Percentiles rank a stretch among this genome's conserved stretches.
Evolutionary conservation across 2,888 invertebrate genomes (phyloP).

Genomic region (Erebia palarica): DNA sequence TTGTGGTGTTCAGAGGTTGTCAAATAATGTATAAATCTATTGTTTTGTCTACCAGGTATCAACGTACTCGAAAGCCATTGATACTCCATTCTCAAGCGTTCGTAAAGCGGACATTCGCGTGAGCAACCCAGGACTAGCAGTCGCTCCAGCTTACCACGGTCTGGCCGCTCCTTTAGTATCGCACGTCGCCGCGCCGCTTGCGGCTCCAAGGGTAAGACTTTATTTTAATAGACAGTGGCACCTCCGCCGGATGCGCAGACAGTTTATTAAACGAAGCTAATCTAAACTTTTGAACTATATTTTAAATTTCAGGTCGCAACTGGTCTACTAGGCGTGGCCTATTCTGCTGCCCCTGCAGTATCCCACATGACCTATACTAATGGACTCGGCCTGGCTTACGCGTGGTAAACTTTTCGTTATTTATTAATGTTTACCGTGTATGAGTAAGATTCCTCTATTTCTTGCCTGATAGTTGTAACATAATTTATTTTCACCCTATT

Average conservation of each 20-base stretch:
- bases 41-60: constrained; percentile 72
- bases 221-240: background rate
- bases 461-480: constrained; percentile 70
- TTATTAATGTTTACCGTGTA: constrained; percentile 40
- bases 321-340: constrained; percentile 82
- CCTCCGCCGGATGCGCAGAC: no score
- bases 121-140: constrained; percentile 83
- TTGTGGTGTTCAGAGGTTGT: background rate
- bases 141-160: constrained; percentile 56
- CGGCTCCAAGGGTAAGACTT: constrained; percentile 62
- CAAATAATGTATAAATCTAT: background rate
- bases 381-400: constrained; percentile 80
- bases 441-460: constrained; percentile 74
- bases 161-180: constrained; percentile 64
- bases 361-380: constrained; percentile 84
- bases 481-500: constrained; percentile 34
- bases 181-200: constrained; percentile 55
- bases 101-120: constrained; percentile 87
- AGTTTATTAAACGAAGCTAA: no score
- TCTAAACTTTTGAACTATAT: background rate
- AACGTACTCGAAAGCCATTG: constrained; percentile 86
- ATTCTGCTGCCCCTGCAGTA: constrained; percentile 83
- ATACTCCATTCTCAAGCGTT: constrained; percentile 88
- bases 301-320: constrained; percentile 68
- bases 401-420: constrained; percentile 69